These are phyloP conservation scores for Onthophagus sagittarius DNA, from an alignment of 2,888 invertebrate genomes.

Conservation along the genomic window DNA sequence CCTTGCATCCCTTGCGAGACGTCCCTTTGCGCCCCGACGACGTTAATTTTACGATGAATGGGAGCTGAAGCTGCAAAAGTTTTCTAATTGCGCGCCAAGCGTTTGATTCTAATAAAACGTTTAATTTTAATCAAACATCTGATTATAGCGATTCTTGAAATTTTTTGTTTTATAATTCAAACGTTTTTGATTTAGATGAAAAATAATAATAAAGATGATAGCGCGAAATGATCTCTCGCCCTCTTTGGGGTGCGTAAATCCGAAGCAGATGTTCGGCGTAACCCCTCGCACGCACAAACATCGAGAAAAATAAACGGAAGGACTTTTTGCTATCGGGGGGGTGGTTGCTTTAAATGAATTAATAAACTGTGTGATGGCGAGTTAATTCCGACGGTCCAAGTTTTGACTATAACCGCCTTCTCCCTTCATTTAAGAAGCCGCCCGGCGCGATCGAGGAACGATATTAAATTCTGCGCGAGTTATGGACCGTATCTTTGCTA, in stretches of 20 bases:
- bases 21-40: not conserved
- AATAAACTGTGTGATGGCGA: not conserved
- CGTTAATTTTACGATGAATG: not conserved
- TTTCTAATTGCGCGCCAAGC: not conserved
- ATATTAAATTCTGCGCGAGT: slow-evolving; percentile 31
- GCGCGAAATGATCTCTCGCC: not conserved
- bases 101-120: too few species aligned
- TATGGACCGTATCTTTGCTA: slow-evolving; percentile 32
- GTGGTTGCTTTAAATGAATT: not conserved
- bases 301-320: not conserved
- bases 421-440: not conserved
- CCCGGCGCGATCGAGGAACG: not conserved
- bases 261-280: not conserved
- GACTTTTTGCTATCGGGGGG: not conserved
- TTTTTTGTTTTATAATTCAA: not conserved
- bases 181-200: not conserved
- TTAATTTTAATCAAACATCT: too few species aligned
- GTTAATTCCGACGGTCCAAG: not conserved
- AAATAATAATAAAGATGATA: not conserved
- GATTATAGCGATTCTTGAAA: too few species aligned
- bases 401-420: not conserved
- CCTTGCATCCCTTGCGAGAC: not conserved
- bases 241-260: not conserved
- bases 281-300: not conserved
- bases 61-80: not conserved